Percentiles rank a stretch among this genome's conserved stretches.
phyloP scores from a whole-genome alignment of 2,888 invertebrate genomes.

The Diarsia rubi region DNA sequence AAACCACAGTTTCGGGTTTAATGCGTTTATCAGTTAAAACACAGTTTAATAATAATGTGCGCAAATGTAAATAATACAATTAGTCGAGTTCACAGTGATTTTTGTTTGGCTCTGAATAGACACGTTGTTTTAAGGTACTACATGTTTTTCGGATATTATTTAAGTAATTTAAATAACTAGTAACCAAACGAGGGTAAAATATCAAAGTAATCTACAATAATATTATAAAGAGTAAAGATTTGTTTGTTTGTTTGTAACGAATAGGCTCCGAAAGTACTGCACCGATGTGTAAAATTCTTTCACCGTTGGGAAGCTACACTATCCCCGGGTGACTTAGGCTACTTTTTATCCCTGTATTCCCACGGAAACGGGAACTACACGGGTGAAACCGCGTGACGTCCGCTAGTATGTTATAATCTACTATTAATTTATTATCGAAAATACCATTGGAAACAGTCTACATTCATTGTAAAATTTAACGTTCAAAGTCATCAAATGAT shows the following conservation, averaged over 20 bases:
- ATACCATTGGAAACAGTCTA: not conserved
- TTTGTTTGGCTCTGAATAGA: not conserved
- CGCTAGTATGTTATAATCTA: not conserved
- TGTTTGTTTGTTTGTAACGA: too few species aligned
- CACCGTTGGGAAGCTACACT: too few species aligned
- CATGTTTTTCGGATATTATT: not conserved
- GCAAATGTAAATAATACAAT: not conserved
- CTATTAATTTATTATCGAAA: not conserved
- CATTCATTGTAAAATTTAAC: not conserved
- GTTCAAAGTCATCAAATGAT: not conserved
- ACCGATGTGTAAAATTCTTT: too few species aligned
- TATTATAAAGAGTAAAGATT: too few species aligned
- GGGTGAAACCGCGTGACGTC: too few species aligned
- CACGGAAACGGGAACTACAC: too few species aligned
- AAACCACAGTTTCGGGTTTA: slow-evolving; percentile 35
- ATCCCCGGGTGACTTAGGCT: too few species aligned
- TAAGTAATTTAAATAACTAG: not conserved
- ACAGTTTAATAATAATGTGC: slow-evolving; percentile 19
- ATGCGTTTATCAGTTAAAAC: slow-evolving; percentile 41
- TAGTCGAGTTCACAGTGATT: not conserved
- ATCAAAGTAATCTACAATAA: too few species aligned
- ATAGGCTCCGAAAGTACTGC: too few species aligned
- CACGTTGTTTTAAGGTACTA: not conserved
- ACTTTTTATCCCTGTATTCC: too few species aligned
- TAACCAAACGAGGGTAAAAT: not conserved